Evolutionary conservation across 1,140 invertebrate genomes (phyloP).

Genomic region (Drosophila ficusphila): DNA sequence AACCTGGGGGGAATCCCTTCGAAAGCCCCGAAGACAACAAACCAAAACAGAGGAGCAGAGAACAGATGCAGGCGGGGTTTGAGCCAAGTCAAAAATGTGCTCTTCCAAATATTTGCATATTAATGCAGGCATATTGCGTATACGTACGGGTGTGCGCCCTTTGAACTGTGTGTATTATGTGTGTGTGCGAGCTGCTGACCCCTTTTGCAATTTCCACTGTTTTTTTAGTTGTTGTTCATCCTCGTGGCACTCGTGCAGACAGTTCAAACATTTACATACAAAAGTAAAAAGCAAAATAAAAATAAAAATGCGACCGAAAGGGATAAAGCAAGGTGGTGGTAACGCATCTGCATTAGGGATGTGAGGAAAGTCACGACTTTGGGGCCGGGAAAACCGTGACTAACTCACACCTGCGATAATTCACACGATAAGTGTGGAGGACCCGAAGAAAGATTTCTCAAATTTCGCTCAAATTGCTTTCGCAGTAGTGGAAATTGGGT

Average conservation of each 20-base stretch:
- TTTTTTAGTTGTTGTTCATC: constrained; percentile 56
- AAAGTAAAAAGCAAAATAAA: constrained; percentile 41
- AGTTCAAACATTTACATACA: constrained; percentile 78
- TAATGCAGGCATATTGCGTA: constrained; percentile 59
- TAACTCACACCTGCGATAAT: constrained; percentile 15
- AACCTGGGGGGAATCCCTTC: neutral
- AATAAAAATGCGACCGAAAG: constrained; percentile 18
- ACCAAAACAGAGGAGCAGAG: constrained; percentile 1
- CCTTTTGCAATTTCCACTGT: constrained; percentile 41
- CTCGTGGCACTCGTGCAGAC: constrained; percentile 70
- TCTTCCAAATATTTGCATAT: constrained; percentile 73
- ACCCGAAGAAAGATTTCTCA: constrained; percentile 21
- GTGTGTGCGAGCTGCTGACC: constrained; percentile 60
- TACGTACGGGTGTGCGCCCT: constrained; percentile 21
- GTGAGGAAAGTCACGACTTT: constrained; percentile 30
- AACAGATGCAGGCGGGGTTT: constrained; percentile 11
- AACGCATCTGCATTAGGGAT: constrained; percentile 52
- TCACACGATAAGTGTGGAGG: constrained; percentile 23
- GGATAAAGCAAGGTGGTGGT: constrained; percentile 20
- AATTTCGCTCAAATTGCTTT: constrained; percentile 29
- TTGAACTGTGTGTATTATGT: constrained; percentile 37
- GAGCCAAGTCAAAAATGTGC: constrained; percentile 55
- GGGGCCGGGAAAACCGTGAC: constrained; percentile 8
- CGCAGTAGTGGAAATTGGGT: constrained; percentile 11
- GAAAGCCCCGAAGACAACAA: neutral